These are phyloP conservation scores for Pluvialis apricaria DNA, from an alignment of 2,113 vertebrate genomes.

Conservation along the genomic window DNA sequence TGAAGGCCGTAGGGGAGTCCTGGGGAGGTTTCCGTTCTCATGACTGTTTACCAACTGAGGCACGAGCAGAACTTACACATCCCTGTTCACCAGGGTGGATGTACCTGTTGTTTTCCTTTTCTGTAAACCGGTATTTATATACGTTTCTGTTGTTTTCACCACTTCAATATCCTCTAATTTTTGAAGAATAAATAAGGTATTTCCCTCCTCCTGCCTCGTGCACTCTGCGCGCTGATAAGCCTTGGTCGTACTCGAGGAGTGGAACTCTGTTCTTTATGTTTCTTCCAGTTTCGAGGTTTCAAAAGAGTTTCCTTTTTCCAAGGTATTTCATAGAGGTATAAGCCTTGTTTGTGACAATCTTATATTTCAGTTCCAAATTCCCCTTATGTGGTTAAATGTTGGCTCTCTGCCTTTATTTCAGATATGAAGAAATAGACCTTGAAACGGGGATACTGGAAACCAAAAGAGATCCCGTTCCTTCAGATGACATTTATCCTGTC, in stretches of 20 bases:
- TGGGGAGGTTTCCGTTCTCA: background rate
- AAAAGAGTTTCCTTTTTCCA: background rate
- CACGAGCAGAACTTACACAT: background rate
- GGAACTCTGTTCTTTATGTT: background rate
- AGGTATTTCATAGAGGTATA: background rate
- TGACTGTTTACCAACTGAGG: accelerated
- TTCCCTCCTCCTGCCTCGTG: background rate
- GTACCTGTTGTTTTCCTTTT: background rate
- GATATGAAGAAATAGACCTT: constrained; percentile 84
- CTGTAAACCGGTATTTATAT: accelerated
- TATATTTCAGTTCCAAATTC: background rate
- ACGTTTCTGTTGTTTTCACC: background rate
- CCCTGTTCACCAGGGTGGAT: background rate
- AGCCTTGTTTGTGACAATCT: background rate
- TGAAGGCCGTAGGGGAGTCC: background rate
- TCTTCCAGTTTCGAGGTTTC: background rate
- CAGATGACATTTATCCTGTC: constrained; percentile 86
- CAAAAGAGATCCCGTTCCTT: constrained; percentile 22
- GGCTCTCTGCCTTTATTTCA: constrained; percentile 43
- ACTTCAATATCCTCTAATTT: background rate
- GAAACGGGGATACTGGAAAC: constrained; percentile 81
- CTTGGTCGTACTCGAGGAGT: accelerated
- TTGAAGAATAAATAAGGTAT: background rate
- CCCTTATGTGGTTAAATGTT: background rate
- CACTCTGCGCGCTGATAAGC: background rate